phyloP scores from a whole-genome alignment of 2,113 vertebrate genomes.

The Promerops cafer region DNA sequence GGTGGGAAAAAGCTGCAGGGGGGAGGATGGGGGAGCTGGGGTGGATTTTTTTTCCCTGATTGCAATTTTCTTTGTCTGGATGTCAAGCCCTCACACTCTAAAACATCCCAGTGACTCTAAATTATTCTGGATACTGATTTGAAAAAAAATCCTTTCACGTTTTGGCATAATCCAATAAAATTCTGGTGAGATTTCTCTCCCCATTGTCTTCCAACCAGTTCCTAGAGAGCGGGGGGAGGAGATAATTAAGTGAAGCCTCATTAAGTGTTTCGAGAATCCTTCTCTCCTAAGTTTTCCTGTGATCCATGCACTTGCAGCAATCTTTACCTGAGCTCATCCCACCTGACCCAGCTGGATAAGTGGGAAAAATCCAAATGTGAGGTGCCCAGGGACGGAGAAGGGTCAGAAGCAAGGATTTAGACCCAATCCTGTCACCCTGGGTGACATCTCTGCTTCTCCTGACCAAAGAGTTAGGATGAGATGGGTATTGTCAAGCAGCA shows the following conservation, averaged over 20 bases:
- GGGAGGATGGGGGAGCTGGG: neutral
- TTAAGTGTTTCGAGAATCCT: neutral
- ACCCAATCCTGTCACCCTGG: accelerated
- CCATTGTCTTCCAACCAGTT: neutral
- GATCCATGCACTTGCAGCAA: neutral
- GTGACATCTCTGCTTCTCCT: neutral
- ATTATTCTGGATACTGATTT: accelerated
- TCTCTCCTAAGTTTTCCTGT: neutral
- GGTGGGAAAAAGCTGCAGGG: constrained; percentile 31
- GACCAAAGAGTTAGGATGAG: neutral
- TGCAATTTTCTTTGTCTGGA: neutral
- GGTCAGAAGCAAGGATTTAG: neutral
- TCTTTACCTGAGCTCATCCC: neutral
- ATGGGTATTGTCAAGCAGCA: neutral
- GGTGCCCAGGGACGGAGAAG: neutral
- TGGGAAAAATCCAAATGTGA: neutral
- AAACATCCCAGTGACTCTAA: neutral
- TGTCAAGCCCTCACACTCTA: neutral
- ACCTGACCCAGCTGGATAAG: neutral
- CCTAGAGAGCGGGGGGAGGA: neutral
- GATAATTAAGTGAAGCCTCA: neutral
- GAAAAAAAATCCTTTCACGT: neutral
- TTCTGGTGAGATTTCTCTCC: neutral
- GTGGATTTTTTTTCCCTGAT: neutral
- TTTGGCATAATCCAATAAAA: neutral